Conservation (phyloP, 2,113 vertebrate genomes). For the Cichladusa arquata region DNA sequence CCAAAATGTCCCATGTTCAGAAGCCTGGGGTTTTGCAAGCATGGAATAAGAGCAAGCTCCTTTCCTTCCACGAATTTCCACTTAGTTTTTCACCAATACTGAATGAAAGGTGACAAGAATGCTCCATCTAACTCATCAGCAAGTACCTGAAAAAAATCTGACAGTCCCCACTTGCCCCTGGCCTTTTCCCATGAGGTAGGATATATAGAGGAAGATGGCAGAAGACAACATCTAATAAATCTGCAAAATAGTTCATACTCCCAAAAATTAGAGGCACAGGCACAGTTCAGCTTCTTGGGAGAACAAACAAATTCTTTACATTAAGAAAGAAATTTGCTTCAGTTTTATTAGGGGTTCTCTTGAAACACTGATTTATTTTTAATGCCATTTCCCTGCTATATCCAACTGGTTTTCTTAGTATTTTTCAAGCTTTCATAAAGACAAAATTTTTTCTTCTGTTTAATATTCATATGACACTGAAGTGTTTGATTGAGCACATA, state of each 20-base stretch:
- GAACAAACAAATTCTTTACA: neutral
- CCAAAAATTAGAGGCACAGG: neutral
- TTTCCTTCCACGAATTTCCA: neutral
- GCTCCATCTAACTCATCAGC: neutral
- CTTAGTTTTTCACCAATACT: neutral
- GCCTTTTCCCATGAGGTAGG: neutral
- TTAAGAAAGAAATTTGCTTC: neutral
- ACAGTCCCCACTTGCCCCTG: accelerated
- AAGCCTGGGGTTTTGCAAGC: neutral
- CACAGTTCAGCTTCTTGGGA: neutral
- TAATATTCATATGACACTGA: neutral
- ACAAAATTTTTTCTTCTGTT: neutral
- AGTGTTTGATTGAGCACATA: neutral
- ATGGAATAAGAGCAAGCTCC: neutral
- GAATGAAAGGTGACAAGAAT: neutral
- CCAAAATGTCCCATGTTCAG: neutral
- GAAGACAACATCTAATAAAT: neutral
- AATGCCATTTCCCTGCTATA: neutral
- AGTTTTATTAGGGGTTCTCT: neutral
- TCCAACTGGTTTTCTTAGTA: neutral
- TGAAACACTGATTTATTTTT: neutral
- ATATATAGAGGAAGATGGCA: neutral
- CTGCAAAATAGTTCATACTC: neutral
- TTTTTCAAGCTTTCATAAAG: neutral
- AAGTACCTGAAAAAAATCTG: neutral